Percentiles rank a stretch among this genome's conserved stretches.
phyloP scores from a whole-genome alignment of 2,888 invertebrate genomes.

The Conchocele bisecta region DNA sequence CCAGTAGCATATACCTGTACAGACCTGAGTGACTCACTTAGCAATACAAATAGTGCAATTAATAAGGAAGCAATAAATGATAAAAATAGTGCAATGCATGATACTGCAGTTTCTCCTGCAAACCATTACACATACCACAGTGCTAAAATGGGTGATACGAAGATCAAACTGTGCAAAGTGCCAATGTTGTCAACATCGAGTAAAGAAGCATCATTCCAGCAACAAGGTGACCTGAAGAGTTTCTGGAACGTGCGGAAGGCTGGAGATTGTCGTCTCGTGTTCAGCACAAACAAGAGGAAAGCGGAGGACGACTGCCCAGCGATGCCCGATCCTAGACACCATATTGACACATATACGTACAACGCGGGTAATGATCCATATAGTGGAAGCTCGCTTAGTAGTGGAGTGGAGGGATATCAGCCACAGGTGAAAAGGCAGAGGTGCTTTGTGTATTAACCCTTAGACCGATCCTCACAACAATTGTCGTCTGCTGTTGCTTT shows the following conservation, averaged over 20 bases:
- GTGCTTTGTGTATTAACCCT: conserved; percentile 44
- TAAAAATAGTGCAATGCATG: no score
- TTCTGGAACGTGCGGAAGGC: conserved; percentile 71
- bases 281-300: conserved; percentile 52
- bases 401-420: not conserved
- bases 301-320: not conserved
- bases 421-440: conserved; percentile 36
- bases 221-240: conserved; percentile 59
- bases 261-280: conserved; percentile 69
- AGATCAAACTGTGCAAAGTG: conserved; percentile 53
- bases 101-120: no score
- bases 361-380: not conserved
- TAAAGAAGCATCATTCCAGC: conserved; percentile 24
- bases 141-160: conserved; percentile 56
- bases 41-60: no score
- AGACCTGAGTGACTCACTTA: no score
- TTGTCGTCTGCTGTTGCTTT: not conserved
- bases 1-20: no score
- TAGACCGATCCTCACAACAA: not conserved
- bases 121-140: conserved; percentile 52
- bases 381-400: not conserved
- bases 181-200: not conserved
- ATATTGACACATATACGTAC: not conserved
- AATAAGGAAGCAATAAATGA: no score
- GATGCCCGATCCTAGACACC: not conserved